Evolutionary conservation across 2,888 invertebrate genomes (phyloP), one percentile per base, ranked within the genome.

Genomic region (Drosophila gaucha): DNA sequence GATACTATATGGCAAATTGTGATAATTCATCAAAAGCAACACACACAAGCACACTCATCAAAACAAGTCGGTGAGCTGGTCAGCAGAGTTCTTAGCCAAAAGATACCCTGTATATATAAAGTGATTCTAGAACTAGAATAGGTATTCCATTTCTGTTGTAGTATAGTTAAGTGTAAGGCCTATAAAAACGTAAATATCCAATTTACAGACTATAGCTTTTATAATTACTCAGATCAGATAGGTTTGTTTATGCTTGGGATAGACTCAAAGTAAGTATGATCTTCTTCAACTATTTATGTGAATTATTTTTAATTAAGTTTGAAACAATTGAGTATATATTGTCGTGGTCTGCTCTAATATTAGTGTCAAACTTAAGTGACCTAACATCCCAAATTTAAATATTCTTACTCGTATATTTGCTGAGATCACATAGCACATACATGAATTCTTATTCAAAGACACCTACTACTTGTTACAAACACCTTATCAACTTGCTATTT

Each of bases 21-120:
- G 71, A 57, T 70, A 86, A 86, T 83, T 82, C 77, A 83, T 86
- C 84, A 82, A 74, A 70, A 57, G 55, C 43, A 31, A 35, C 64
- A 35, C 14, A 56, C 20, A 31, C 43, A 55, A 16, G 26, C 20
- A 56, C 18, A 16, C 30, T 33, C 43, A 35, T 43, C 22, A 35
- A 50, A 49, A 18, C 41, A 26, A 55, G 20, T 41, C 39, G 18
- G 14, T 20, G 5, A 6, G 9, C 14, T 0, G 1, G 2, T 1
- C 6, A 10, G 12, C 3, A 9, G 18, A 4, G 14, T 10, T 9
- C 18, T 12, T 12, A 24, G 22, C 38, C n/a, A 1, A 8, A 5
- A 18, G 22, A 12, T 62, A 41, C 16, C 26, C 60, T 60, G 20
- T 44, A 38, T 16, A 31, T 22, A 10, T 8, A n/a, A 20, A 5